These are phyloP conservation scores for Mohoua ochrocephala DNA, from an alignment of 2,113 vertebrate genomes.

Conservation along the genomic window DNA sequence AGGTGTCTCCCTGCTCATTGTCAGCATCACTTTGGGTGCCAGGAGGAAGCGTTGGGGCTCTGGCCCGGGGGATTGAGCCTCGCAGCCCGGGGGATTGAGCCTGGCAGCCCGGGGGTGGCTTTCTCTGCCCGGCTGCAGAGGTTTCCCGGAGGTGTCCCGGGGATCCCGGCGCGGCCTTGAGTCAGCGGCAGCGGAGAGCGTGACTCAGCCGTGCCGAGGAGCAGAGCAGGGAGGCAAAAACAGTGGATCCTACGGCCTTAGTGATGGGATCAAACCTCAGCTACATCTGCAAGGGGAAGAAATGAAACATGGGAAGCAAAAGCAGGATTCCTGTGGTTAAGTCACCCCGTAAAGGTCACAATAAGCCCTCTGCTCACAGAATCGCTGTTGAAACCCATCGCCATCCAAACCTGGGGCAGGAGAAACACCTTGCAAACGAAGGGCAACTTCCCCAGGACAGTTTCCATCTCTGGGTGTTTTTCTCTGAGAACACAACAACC, in stretches of 20 bases:
- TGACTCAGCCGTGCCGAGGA: background rate
- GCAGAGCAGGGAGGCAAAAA: background rate
- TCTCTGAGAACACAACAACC: background rate
- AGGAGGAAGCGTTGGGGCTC: background rate
- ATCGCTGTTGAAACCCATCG: background rate
- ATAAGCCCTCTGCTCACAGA: background rate
- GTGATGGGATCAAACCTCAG: background rate
- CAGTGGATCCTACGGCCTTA: rapidly evolving
- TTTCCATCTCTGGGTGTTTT: background rate
- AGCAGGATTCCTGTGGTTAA: background rate
- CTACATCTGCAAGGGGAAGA: background rate
- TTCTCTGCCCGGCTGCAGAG: background rate
- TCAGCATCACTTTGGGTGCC: background rate
- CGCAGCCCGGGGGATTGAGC: background rate
- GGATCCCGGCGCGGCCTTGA: rapidly evolving
- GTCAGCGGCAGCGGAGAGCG: background rate
- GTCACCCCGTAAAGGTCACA: background rate
- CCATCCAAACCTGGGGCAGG: background rate
- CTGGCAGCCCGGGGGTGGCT: background rate
- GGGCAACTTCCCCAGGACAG: background rate
- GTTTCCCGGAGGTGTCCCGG: background rate
- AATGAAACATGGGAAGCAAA: background rate
- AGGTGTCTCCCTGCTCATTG: background rate
- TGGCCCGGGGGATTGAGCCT: rapidly evolving
- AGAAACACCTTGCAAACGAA: background rate